Evolutionary conservation across 1,140 invertebrate species (phyloP), one percentile per base, ranked within the genome.

Genomic region (Linepithema humile): DNA sequence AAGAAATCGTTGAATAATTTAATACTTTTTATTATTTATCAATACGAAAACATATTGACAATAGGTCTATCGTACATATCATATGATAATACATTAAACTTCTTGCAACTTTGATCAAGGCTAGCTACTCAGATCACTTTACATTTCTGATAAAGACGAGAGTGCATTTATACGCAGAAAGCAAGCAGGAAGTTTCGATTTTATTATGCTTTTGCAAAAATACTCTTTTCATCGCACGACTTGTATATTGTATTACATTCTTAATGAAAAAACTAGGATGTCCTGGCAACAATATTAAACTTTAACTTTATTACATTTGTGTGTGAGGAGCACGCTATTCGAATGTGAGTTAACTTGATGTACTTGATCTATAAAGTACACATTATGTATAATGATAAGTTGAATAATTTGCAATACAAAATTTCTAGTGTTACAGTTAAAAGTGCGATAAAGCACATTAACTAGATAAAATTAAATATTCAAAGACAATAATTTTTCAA

Each of bases 141-240:
- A 59, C 20, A 73, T 73, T 73, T 73, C 50, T 73, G 50, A 59
- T 73, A 73, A 73, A 38, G 23, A n/a, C 43, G n/a, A 35, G 67
- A 53, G 45, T 70, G 53, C 45, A 70, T 70, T 70, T 55, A 73
- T 35, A 55, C 32, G 7, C 23, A 73, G 15, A 29, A 26, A 65
- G 57, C 29, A 62, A n/a, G 38, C n/a, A 35, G 59, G 12, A 75
- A 75, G 73, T 75, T 75, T 65, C 65, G 59, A 75, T 48, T 75
- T 40, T 23, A 75, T 75, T 75, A 75, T 20, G 12, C 59, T 62
- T 45, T 43, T 32, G 26, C 55, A 10, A 35, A 29, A 12, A 9
- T 64, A 75, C 20, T 64, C 40, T 75, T 64, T 17, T 12, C 45
- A 48, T 32, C 29, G 40, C n/a, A 45, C 38, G 23, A 43, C 57